Conservation (phyloP, 2,888 invertebrate species). For the Epinotia bilunana region DNA sequence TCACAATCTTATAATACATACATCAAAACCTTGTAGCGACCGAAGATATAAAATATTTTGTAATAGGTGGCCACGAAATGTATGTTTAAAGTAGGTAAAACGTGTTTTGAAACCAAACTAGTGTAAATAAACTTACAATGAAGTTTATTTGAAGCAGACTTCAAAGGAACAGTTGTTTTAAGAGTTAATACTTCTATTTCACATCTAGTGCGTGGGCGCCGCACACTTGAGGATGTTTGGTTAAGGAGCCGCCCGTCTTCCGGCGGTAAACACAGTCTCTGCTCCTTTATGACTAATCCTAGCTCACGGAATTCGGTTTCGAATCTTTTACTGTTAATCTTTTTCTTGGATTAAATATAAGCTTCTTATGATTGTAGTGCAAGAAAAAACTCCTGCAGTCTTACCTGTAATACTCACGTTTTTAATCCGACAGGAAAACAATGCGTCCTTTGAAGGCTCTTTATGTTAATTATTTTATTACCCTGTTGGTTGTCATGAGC, state of each 20-base stretch:
- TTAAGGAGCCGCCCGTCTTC: constrained; percentile 38
- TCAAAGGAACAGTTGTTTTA: constrained; percentile 44
- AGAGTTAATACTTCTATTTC: constrained; percentile 44
- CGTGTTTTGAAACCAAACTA: constrained; percentile 41
- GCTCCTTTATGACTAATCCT: constrained; percentile 24
- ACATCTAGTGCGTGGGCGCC: constrained; percentile 39
- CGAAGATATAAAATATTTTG: constrained; percentile 38
- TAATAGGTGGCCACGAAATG: constrained; percentile 31
- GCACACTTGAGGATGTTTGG: constrained; percentile 40
- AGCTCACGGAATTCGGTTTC: not conserved
- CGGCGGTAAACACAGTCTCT: constrained; percentile 35
- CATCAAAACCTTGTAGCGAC: constrained; percentile 34
- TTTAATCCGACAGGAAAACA: constrained; percentile 24
- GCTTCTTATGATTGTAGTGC: not conserved
- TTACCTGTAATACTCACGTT: constrained; percentile 1
- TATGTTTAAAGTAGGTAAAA: constrained; percentile 35
- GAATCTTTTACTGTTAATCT: constrained; percentile 18
- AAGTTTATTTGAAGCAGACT: constrained; percentile 43
- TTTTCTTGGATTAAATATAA: not conserved
- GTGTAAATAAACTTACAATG: constrained; percentile 44
- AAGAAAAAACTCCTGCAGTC: not conserved
- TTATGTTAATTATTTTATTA: constrained; percentile 20
- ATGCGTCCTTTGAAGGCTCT: not conserved
- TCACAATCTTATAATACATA: constrained; percentile 14
- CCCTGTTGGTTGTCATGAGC: not conserved